Percentiles rank a stretch among this genome's conserved stretches.
Conservation (phyloP, 1,140 invertebrate genomes). For the Mactra quadrangularis region DNA sequence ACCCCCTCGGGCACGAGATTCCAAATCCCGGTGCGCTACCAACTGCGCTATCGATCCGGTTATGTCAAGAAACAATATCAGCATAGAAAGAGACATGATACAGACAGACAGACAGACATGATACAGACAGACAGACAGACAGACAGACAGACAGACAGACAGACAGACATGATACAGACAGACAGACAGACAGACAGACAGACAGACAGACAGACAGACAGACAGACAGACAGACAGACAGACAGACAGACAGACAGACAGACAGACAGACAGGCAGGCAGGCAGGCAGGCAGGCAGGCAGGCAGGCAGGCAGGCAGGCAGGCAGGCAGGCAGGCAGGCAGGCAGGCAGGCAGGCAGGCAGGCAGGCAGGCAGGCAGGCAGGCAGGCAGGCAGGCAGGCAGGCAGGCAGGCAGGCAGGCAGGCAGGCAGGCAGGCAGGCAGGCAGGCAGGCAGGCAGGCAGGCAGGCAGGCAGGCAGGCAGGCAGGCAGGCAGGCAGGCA, state of each 20-base stretch:
- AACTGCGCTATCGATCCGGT: no score
- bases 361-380: constrained; percentile 43
- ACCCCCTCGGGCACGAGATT: no score
- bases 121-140: constrained; percentile 19
- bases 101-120: no score
- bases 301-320: constrained; percentile 43
- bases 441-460: constrained; percentile 45
- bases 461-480: constrained; percentile 41
- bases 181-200: constrained; percentile 33
- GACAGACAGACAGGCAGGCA: no score
- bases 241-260: constrained; percentile 32
- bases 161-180: no score
- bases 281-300: constrained; percentile 41
- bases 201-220: constrained; percentile 30
- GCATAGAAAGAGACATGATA: no score
- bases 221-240: constrained; percentile 32
- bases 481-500: constrained; percentile 45
- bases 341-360: constrained; percentile 41
- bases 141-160: constrained; percentile 34
- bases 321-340: constrained; percentile 45
- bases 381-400: constrained; percentile 43
- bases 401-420: constrained; percentile 44
- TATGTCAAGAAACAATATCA: no score
- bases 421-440: constrained; percentile 41
- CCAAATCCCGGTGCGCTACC: no score